phyloP scores from a whole-genome alignment of 1,140 invertebrate genomes.

The Dinoponera quadriceps region DNA sequence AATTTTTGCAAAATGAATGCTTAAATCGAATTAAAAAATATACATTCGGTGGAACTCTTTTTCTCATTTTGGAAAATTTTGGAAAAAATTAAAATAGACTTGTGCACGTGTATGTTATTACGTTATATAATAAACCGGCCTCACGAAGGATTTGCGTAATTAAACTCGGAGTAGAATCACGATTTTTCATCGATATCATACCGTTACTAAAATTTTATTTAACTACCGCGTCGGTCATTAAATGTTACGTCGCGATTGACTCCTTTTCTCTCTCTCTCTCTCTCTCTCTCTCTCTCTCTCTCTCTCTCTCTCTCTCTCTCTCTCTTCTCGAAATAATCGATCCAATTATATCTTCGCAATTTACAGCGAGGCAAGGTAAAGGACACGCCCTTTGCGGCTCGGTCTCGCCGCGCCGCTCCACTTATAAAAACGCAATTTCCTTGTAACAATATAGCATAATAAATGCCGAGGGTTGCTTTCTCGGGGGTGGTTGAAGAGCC shows the following conservation, averaged over 20 bases:
- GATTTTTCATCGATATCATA: neutral
- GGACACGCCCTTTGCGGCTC: constrained; percentile 51
- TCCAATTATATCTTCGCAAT: constrained; percentile 43
- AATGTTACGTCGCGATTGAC: constrained; percentile 8
- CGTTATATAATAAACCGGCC: no score
- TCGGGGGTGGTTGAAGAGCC: constrained; percentile 71
- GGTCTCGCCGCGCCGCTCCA: constrained; percentile 66
- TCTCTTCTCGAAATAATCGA: constrained; percentile 27
- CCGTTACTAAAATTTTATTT: neutral
- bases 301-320: no score
- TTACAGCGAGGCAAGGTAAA: constrained; percentile 49
- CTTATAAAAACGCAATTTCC: constrained; percentile 85
- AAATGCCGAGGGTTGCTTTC: constrained; percentile 80
- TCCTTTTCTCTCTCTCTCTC: no score
- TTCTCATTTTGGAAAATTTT: no score
- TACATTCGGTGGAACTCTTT: neutral
- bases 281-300: no score
- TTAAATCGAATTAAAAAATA: constrained; percentile 24
- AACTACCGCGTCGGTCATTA: neutral
- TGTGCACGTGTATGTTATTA: no score
- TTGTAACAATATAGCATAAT: constrained; percentile 85
- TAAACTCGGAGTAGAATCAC: no score
- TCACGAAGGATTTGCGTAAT: no score
- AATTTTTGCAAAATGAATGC: constrained; percentile 2
- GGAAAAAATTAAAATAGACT: no score